Conservation (phyloP, 2,113 vertebrate genomes). For the Myotis brandtii region DNA sequence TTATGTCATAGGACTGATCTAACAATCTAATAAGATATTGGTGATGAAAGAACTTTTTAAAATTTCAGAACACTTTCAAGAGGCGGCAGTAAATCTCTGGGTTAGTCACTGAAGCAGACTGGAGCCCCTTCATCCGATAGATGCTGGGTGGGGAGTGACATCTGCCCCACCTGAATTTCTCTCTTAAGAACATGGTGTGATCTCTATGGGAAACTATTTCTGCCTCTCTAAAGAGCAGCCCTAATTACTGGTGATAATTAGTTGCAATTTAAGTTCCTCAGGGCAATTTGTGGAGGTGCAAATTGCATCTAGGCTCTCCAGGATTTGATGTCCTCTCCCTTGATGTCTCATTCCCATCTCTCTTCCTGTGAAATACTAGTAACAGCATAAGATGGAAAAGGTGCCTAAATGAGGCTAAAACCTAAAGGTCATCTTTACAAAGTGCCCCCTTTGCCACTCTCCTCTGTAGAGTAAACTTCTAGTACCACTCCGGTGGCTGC, state of each 20-base stretch:
- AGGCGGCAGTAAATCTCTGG: background rate
- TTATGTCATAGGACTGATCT: slow-evolving; percentile 2
- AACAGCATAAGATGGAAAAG: background rate
- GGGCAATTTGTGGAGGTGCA: slow-evolving; percentile 41
- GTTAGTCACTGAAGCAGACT: background rate
- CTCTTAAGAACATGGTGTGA: background rate
- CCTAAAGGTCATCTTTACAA: background rate
- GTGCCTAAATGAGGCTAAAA: background rate
- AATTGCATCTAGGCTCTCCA: slow-evolving; percentile 47
- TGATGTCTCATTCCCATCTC: slow-evolving; percentile 28
- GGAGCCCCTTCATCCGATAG: background rate
- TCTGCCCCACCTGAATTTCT: background rate
- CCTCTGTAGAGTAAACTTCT: background rate
- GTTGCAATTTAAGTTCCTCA: slow-evolving; percentile 49
- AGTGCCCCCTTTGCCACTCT: background rate
- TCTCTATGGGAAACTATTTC: slow-evolving; percentile 49
- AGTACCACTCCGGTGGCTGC: background rate
- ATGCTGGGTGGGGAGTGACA: background rate
- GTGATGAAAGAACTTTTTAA: background rate
- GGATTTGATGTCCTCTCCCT: slow-evolving; percentile 39
- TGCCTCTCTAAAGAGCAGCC: slow-evolving; percentile 25
- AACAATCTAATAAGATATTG: slow-evolving; percentile 44
- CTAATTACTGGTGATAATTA: slow-evolving; percentile 75
- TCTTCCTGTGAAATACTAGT: background rate
- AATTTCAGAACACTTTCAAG: slow-evolving; percentile 31